phyloP scores from a whole-genome alignment of 2,797 vertebrate species.

The Meriones psammophilus region DNA sequence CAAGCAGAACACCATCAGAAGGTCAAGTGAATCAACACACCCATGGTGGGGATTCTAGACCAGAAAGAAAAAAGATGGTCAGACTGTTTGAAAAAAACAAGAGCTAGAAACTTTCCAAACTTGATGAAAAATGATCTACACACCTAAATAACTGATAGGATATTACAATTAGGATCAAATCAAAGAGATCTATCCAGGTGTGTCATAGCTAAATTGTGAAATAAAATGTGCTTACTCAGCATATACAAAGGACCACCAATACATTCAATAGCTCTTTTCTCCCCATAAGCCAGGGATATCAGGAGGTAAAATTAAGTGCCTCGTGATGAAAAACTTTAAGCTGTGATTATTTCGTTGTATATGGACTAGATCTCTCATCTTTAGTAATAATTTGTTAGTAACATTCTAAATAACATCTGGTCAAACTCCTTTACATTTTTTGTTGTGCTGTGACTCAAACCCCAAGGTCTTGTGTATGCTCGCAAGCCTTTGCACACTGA shows the following conservation, averaged over 20 bases:
- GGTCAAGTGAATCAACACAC: not conserved
- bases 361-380: not conserved
- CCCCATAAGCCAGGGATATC: not conserved
- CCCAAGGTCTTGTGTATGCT: not conserved
- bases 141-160: not conserved
- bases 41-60: not conserved
- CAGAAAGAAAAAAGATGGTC: not conserved
- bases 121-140: not conserved
- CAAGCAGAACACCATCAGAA: not conserved
- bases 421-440: not conserved
- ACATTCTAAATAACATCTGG: not conserved
- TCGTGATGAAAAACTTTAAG: not conserved
- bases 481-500: not conserved
- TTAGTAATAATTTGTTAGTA: not conserved
- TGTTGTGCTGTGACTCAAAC: not conserved
- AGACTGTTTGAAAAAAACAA: slow-evolving; percentile 46
- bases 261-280: slow-evolving; percentile 38
- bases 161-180: not conserved
- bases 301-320: not conserved
- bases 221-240: not conserved
- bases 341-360: not conserved
- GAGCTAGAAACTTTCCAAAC: not conserved
- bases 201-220: not conserved
- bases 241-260: not conserved
- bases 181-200: not conserved